These are phyloP conservation scores for Orchestia grillus DNA, from an alignment of 1,140 invertebrate genomes.

Conservation along the genomic window DNA sequence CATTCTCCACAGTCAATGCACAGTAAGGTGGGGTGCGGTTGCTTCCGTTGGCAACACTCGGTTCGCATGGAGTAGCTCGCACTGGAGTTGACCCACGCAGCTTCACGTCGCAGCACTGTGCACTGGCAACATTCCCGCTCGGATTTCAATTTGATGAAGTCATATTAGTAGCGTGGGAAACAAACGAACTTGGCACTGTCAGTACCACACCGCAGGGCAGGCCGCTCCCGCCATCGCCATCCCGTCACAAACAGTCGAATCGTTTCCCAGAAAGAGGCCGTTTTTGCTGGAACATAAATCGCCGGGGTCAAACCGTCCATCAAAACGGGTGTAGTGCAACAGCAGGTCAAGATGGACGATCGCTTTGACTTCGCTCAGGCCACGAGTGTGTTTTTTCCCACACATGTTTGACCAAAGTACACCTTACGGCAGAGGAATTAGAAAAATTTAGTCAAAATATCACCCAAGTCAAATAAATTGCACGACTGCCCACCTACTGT, in stretches of 20 bases:
- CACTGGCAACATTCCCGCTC: neutral
- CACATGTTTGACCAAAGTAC: neutral
- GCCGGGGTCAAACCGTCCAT: neutral
- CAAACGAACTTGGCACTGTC: neutral
- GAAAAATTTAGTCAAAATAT: neutral
- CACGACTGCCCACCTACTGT: too few species aligned
- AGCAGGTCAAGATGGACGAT: too few species aligned
- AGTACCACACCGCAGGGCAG: too few species aligned
- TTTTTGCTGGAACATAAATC: neutral
- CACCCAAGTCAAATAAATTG: too few species aligned
- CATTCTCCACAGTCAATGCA: too few species aligned
- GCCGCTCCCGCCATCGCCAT: too few species aligned
- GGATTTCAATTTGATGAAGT: neutral
- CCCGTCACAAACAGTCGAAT: neutral
- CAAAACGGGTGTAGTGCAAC: neutral
- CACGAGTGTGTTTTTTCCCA: neutral
- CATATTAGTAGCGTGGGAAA: neutral
- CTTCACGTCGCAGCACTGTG: too few species aligned
- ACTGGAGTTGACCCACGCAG: too few species aligned
- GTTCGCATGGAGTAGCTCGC: too few species aligned
- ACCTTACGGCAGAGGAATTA: neutral
- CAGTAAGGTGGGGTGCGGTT: too few species aligned
- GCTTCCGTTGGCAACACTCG: too few species aligned
- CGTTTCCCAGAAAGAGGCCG: neutral
- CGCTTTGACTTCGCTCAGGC: too few species aligned